phyloP scores from a whole-genome alignment of 2,888 invertebrate genomes.

The Vannuccia rotundouncinata region DNA sequence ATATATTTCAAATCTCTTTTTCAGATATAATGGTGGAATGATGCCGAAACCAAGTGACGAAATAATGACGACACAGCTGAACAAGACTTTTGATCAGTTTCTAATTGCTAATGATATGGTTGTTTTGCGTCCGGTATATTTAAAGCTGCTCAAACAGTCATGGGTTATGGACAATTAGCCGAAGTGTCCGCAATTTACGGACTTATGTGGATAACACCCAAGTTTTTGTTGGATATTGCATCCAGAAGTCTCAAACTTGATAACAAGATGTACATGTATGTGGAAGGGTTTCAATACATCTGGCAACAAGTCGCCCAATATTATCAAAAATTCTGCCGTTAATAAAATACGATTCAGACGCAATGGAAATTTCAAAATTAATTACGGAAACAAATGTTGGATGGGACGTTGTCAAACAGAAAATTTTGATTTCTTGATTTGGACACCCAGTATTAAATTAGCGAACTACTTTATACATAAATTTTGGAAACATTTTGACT shows the following conservation, averaged over 20 bases:
- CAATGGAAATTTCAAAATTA: not conserved
- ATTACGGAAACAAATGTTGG: not conserved
- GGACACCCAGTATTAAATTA: not conserved
- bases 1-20: too few species aligned
- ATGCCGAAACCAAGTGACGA: not conserved
- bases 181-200: conserved; percentile 28
- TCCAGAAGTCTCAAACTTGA: not conserved
- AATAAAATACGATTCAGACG: not conserved
- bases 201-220: conserved; percentile 18
- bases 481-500: not conserved
- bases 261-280: conserved; percentile 23
- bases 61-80: not conserved
- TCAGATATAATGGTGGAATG: not conserved
- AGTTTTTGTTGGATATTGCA: not conserved
- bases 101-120: not conserved
- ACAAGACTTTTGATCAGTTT: conserved; percentile 4
- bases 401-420: not conserved
- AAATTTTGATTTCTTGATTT: not conserved
- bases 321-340: not conserved
- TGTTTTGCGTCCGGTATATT: not conserved
- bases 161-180: conserved; percentile 11
- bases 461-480: not conserved
- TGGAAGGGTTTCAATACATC: not conserved
- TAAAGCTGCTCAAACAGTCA: not conserved
- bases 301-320: not conserved